phyloP scores from a whole-genome alignment of 2,888 invertebrate species.

The Lapara coniferarum region DNA sequence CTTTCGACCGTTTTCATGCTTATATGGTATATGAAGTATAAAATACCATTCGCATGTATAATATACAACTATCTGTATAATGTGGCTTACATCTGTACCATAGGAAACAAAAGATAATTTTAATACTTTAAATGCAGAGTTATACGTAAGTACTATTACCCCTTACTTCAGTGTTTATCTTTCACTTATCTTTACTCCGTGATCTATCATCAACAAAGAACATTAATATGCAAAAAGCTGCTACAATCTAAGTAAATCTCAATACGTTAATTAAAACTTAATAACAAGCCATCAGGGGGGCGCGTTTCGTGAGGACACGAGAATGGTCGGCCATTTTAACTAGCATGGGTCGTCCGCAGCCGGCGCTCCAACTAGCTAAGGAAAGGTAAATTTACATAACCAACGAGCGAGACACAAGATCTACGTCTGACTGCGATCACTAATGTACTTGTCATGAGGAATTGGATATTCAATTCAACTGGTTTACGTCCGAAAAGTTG shows the following conservation, averaged over 20 bases:
- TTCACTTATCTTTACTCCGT: no score
- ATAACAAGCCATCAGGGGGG: conserved; percentile 42
- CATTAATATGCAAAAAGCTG: conserved; percentile 29
- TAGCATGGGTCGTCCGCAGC: conserved; percentile 49
- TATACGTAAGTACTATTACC: background rate
- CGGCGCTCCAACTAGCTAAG: conserved; percentile 57
- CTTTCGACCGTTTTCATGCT: conserved; percentile 33
- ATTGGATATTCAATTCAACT: conserved; percentile 49
- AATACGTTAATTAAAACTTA: conserved; percentile 52
- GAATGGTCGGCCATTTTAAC: conserved; percentile 48
- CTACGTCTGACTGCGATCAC: conserved; percentile 50
- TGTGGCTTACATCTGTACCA: no score
- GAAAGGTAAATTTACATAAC: conserved; percentile 71
- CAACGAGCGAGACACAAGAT: conserved; percentile 66
- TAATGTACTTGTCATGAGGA: conserved; percentile 52
- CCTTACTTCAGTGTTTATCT: conserved; percentile 16
- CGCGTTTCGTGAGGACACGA: conserved; percentile 34
- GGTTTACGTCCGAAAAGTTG: conserved; percentile 37
- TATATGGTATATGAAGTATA: background rate
- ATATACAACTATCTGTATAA: no score
- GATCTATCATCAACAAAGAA: conserved; percentile 26
- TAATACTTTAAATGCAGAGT: background rate
- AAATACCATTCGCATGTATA: background rate
- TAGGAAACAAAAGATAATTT: no score
- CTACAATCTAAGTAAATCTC: conserved; percentile 38